Percentiles rank a stretch among this genome's conserved stretches.
phyloP scores from a whole-genome alignment of 2,888 invertebrate genomes.

The Scaptomyza cyrtandrae region DNA sequence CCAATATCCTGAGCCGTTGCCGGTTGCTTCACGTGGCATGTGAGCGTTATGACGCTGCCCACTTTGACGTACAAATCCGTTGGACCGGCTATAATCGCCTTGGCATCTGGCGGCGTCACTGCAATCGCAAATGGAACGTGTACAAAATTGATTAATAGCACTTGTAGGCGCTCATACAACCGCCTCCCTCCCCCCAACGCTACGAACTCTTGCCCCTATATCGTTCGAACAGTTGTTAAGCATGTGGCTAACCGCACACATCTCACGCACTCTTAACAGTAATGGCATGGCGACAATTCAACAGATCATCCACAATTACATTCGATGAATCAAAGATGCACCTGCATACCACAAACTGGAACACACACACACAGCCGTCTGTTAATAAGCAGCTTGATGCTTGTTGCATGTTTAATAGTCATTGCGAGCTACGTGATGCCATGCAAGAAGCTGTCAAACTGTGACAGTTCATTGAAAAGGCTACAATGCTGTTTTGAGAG shows the following conservation, averaged over 20 bases:
- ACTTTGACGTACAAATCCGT: constrained; percentile 90
- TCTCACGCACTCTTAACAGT: constrained; percentile 10
- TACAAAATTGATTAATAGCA: constrained; percentile 74
- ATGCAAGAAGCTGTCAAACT: constrained; percentile 4
- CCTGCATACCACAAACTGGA: constrained; percentile 18
- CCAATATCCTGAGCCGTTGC: constrained; percentile 87
- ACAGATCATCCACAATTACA: constrained; percentile 39
- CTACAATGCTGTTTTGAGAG: not conserved
- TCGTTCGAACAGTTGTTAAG: constrained; percentile 26
- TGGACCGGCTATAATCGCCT: constrained; percentile 88
- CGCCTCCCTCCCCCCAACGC: constrained; percentile 12
- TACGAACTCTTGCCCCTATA: not conserved
- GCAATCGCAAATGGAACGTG: constrained; percentile 54
- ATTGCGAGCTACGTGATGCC: constrained; percentile 28
- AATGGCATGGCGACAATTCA: constrained; percentile 27
- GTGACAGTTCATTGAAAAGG: constrained; percentile 3
- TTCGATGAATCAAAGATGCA: constrained; percentile 45
- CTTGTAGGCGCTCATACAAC: constrained; percentile 32
- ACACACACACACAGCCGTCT: constrained; percentile 3
- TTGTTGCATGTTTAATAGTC: constrained; percentile 6
- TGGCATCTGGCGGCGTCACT: constrained; percentile 87
- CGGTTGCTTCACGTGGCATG: constrained; percentile 90
- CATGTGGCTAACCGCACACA: constrained; percentile 30
- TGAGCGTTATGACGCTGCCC: constrained; percentile 89
- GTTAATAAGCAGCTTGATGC: constrained; percentile 39